These are phyloP conservation scores for Pungitius pungitius DNA, from an alignment of 2,113 vertebrate species.

Conservation along the genomic window DNA sequence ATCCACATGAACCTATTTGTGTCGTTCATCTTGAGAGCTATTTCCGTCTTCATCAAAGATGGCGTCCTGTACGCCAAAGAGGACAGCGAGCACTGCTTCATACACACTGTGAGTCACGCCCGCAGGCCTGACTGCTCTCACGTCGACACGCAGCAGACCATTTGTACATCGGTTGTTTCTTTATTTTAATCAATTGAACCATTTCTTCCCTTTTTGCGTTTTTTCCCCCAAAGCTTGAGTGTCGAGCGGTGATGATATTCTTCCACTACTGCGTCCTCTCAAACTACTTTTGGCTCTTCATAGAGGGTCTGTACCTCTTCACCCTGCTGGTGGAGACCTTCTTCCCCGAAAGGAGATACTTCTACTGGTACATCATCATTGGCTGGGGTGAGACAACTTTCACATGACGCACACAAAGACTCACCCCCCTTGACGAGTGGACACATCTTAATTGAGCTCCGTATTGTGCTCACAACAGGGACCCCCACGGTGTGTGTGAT, in stretches of 20 bases:
- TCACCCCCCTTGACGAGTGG: not conserved
- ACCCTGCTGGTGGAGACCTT: constrained; percentile 95
- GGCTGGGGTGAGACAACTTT: constrained; percentile 78
- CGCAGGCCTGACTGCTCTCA: not conserved
- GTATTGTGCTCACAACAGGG: constrained; percentile 71
- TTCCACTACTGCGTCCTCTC: constrained; percentile 99
- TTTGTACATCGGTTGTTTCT: not conserved
- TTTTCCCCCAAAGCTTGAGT: constrained; percentile 84
- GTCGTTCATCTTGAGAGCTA: constrained; percentile 94
- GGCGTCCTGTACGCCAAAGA: constrained; percentile 92
- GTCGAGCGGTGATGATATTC: constrained; percentile 95
- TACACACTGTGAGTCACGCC: constrained; percentile 83
- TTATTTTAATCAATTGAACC: not conserved
- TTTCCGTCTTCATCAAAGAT: constrained; percentile 97
- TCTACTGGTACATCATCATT: constrained; percentile 91
- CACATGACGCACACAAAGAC: not conserved
- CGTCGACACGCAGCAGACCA: not conserved
- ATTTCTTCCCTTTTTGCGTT: not conserved
- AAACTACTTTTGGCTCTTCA: constrained; percentile 99
- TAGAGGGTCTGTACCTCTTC: constrained; percentile 96
- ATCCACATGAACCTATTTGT: constrained; percentile 99
- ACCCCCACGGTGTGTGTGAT: constrained; percentile 93
- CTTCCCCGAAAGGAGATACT: constrained; percentile 95
- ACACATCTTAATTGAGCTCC: not conserved
- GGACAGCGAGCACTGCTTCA: constrained; percentile 91